A percentile compares a stretch with the other conserved stretches of the same genome.
Evolutionary conservation across 2,888 invertebrate species (phyloP).

Genomic region (Sphinx pinastri): DNA sequence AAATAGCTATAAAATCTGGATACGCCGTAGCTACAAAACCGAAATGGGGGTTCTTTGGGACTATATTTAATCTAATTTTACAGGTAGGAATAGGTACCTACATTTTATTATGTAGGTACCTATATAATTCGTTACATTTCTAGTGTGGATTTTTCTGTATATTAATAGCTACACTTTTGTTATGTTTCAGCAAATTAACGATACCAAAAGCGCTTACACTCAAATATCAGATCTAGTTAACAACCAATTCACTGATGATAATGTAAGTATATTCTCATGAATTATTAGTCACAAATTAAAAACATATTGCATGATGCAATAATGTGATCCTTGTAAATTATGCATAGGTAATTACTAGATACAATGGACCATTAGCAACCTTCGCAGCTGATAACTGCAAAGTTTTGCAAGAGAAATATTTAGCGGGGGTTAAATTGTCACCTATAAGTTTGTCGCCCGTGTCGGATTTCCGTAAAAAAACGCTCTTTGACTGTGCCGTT

Average conservation of each 20-base stretch:
- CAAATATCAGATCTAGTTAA: conserved; percentile 75
- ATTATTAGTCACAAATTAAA: background rate
- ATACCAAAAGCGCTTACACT: conserved; percentile 78
- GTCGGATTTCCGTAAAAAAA: too few species aligned
- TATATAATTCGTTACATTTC: background rate
- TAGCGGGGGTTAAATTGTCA: too few species aligned
- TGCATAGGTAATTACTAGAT: too few species aligned
- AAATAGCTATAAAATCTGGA: conserved; percentile 58
- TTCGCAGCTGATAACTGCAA: too few species aligned
- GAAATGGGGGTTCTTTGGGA: conserved; percentile 79
- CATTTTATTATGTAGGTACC: background rate
- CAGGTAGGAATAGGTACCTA: conserved; percentile 56
- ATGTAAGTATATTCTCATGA: conserved; percentile 57
- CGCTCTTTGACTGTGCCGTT: too few species aligned
- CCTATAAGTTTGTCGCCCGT: too few species aligned
- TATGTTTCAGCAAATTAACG: conserved; percentile 75
- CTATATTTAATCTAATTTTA: conserved; percentile 74
- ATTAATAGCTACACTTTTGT: background rate
- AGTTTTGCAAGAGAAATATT: too few species aligned
- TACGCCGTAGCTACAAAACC: conserved; percentile 61
- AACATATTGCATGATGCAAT: too few species aligned
- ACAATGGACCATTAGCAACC: too few species aligned
- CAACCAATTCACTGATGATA: conserved; percentile 71
- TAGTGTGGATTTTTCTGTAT: too few species aligned
- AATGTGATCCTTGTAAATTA: too few species aligned